Base-by-base conservation (phyloP, 2,888 invertebrate genomes). In the Drosophila subsilvestris region DNA sequence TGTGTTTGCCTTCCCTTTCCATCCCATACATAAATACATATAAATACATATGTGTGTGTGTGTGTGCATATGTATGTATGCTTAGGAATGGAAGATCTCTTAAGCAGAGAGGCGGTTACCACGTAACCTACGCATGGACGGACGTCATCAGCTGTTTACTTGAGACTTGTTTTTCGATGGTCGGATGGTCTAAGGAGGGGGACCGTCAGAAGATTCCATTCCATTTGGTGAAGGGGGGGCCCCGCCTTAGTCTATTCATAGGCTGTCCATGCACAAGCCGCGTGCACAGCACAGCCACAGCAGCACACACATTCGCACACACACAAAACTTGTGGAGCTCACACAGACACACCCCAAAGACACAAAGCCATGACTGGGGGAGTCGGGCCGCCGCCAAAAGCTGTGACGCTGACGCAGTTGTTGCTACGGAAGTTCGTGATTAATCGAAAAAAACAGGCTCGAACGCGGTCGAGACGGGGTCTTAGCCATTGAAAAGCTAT, bases 351-450 rank as follows among this genome's bases (percentile, higher is more conserved):
- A 85, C 82, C 85, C 86, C 80, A 75, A 75, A 63, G 75, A 72
- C 72, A 79, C 80, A 75, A 75, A 63, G 75, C 74, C 72, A 79
- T 80, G 72, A 65, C 72, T 71, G 70, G 67, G 70, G 67, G 55
- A 37, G 37, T n/a, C 37, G n/a, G 37, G 14, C 37, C 37, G 37
- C 37, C 37, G 37, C 37, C 37, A n/a, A 37, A 37, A 37, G 37
- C 37, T 37, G 27, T 27, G 37, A 48, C 56, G 70, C 79, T 85
- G 84, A 83, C 83, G 83, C 82, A 84, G 80, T 79, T 86, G 86
- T 86, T 87, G 88, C 84, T 80, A 86, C 84, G 84, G 84, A 84
- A 84, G 88, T 87, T 80, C 75, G 77, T 84, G 86, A 87, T 79
- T 84, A 87, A 85, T 79, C 81, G 85, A 57, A 55, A 57, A 25